phyloP scores from a whole-genome alignment of 2,113 vertebrate species.

The Fulmarus glacialis region DNA sequence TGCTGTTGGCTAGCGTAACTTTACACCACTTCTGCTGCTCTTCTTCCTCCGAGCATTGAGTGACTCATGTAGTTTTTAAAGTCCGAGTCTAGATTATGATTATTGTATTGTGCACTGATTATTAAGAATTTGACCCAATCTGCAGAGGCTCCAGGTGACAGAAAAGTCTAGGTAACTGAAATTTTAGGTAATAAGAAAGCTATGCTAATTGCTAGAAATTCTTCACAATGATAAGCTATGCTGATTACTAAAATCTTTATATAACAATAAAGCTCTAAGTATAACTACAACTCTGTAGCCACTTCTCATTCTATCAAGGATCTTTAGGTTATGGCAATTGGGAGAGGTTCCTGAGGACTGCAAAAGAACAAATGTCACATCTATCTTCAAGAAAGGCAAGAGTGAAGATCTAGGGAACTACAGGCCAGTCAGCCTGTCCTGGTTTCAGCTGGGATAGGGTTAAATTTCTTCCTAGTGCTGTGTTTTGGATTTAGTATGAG shows the following conservation, averaged over 20 bases:
- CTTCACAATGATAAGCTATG: not conserved
- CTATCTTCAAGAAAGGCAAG: not conserved
- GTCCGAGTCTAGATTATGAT: not conserved
- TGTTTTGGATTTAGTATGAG: no score
- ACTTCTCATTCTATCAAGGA: not conserved
- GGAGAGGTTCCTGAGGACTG: not conserved
- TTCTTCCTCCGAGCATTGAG: not conserved
- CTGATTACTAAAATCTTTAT: not conserved
- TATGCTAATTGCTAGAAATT: not conserved
- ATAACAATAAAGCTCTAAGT: not conserved
- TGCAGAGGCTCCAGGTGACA: not conserved
- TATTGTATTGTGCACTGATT: not conserved
- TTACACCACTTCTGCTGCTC: not conserved
- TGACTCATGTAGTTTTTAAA: not conserved
- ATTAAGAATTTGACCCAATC: not conserved
- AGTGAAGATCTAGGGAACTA: not conserved
- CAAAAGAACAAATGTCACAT: not conserved
- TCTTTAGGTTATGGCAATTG: not conserved
- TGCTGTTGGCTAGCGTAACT: not conserved
- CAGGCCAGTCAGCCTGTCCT: not conserved
- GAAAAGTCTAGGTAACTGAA: not conserved
- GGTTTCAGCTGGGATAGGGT: no score
- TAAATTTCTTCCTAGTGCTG: no score
- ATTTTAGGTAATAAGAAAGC: not conserved
- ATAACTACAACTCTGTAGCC: not conserved